phyloP scores from a whole-genome alignment of 2,797 vertebrate species.

The Vultur gryphus region DNA sequence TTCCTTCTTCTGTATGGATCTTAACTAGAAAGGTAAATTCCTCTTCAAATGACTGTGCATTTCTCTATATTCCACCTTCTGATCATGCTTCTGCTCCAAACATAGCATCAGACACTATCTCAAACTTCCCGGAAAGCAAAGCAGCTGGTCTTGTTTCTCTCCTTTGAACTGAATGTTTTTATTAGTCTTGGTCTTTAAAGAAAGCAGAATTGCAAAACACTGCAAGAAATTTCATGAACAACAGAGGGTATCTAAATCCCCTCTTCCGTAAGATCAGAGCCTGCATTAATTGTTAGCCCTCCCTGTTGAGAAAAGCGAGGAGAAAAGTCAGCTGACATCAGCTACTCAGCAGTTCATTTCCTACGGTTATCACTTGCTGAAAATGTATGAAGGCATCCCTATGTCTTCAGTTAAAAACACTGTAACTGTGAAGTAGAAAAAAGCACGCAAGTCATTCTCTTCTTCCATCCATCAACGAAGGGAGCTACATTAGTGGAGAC shows the following conservation, averaged over 20 bases:
- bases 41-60: neutral
- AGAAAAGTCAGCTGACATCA: neutral
- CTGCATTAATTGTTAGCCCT: neutral
- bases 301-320: neutral
- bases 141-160: neutral
- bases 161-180: neutral
- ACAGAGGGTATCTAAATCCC: neutral
- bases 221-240: neutral
- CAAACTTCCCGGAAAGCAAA: neutral
- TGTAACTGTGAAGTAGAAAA: neutral
- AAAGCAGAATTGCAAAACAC: neutral
- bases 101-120: neutral
- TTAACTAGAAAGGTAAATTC: neutral
- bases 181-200: neutral
- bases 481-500: neutral
- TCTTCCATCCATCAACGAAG: neutral
- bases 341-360: neutral
- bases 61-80: neutral
- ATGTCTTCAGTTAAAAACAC: neutral
- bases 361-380: neutral
- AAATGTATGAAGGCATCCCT: neutral
- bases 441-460: neutral
- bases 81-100: neutral
- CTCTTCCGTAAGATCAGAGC: neutral
- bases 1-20: neutral